Conservation (phyloP, 1,140 invertebrate species). For the Amphibalanus amphitrite region DNA sequence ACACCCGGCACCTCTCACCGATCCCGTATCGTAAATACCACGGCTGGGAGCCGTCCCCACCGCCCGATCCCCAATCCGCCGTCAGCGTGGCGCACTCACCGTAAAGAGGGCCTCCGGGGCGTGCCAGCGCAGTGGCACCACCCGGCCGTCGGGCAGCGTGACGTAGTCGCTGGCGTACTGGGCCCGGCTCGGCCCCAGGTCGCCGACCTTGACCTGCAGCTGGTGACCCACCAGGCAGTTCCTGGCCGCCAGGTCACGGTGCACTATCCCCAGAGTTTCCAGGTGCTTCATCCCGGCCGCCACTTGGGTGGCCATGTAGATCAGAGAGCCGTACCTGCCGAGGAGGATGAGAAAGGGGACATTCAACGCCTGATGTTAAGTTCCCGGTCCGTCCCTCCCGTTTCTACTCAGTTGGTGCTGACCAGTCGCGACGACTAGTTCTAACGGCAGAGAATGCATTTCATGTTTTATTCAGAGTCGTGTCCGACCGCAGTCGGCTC, state of each 20-base stretch:
- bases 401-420: not conserved
- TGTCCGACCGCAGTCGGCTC: no score
- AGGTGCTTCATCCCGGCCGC: slow-evolving; percentile 21
- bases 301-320: slow-evolving; percentile 23
- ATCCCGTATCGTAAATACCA: no score
- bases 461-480: no score
- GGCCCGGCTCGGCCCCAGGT: slow-evolving; percentile 74
- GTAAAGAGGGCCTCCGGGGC: slow-evolving; percentile 46
- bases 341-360: no score
- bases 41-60: no score
- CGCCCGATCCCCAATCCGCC: no score
- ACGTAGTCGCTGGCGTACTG: slow-evolving; percentile 64
- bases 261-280: slow-evolving; percentile 37
- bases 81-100: no score
- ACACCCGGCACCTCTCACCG: no score
- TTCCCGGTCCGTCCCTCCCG: not conserved
- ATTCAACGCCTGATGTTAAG: no score
- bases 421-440: not conserved
- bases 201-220: slow-evolving; percentile 71
- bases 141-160: slow-evolving; percentile 54
- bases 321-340: not conserved
- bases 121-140: slow-evolving; percentile 70
- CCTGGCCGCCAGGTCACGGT: slow-evolving; percentile 82
- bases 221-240: slow-evolving; percentile 80
- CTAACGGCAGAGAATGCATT: not conserved